Conservation (phyloP, 2,797 vertebrate genomes). For the Eleutherodactylus coqui region DNA sequence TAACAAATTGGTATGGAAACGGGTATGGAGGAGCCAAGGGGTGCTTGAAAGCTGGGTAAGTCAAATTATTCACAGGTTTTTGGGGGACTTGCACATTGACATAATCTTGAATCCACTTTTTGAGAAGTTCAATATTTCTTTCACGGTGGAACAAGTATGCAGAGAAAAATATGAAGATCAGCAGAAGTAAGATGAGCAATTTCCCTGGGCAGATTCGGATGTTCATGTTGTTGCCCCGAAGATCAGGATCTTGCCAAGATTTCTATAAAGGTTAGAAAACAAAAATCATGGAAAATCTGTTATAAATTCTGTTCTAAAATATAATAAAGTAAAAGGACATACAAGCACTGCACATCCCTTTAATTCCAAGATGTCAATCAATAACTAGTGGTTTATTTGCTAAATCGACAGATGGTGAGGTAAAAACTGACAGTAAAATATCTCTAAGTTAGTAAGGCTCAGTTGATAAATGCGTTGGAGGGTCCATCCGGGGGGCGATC, state of each 20-base stretch:
- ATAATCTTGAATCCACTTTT: too few species aligned
- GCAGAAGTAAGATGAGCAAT: not conserved
- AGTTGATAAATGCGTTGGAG: too few species aligned
- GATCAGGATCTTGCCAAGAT: not conserved
- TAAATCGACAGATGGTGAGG: too few species aligned
- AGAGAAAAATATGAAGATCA: not conserved
- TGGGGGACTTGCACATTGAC: too few species aligned
- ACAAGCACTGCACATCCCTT: too few species aligned
- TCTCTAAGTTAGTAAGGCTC: too few species aligned
- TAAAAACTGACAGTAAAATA: too few species aligned
- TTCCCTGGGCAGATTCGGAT: not conserved
- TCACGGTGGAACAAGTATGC: not conserved
- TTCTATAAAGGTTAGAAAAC: not conserved
- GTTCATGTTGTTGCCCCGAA: not conserved
- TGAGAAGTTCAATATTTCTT: not conserved
- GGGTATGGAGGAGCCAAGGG: conserved; percentile 66
- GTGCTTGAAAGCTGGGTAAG: conserved; percentile 35
- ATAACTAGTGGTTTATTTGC: too few species aligned
- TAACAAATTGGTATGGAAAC: conserved; percentile 73
- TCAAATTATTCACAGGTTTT: not conserved
- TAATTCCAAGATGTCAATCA: too few species aligned
- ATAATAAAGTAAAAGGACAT: too few species aligned
- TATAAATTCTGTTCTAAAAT: too few species aligned
- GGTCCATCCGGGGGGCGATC: too few species aligned
- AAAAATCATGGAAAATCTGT: not conserved